These are phyloP conservation scores for Hyles vespertilio DNA, from an alignment of 1,140 invertebrate genomes.

Conservation along the genomic window DNA sequence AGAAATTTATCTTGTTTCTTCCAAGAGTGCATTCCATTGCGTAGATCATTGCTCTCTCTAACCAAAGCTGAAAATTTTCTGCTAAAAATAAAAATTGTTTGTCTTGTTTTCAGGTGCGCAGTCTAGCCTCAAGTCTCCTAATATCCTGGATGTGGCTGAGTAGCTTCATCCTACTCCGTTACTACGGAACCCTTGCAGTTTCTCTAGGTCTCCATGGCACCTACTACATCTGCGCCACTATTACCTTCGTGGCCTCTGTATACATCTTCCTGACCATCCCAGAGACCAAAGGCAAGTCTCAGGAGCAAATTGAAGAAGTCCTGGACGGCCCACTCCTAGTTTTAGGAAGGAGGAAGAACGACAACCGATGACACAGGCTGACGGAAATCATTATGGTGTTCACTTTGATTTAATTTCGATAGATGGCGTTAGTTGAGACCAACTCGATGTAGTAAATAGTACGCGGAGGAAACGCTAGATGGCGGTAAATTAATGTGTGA, in stretches of 20 bases:
- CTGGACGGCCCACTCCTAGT: slow-evolving; percentile 46
- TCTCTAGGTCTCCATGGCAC: slow-evolving; percentile 56
- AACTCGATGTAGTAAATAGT: not conserved
- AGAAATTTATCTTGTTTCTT: too few species aligned
- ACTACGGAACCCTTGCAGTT: slow-evolving; percentile 53
- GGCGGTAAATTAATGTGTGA: too few species aligned
- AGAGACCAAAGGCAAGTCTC: slow-evolving; percentile 58
- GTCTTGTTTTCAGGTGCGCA: slow-evolving; percentile 41
- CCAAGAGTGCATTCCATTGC: too few species aligned
- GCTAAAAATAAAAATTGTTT: too few species aligned
- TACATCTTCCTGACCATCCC: slow-evolving; percentile 50
- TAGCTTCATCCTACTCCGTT: slow-evolving; percentile 58
- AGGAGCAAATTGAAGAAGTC: slow-evolving; percentile 47
- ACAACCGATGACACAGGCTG: slow-evolving; percentile 48
- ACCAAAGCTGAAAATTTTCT: too few species aligned
- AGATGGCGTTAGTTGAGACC: not conserved
- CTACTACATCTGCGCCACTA: slow-evolving; percentile 55
- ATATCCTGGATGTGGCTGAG: slow-evolving; percentile 69
- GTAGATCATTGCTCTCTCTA: too few species aligned
- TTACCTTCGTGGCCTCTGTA: slow-evolving; percentile 48
- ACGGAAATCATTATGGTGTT: slow-evolving; percentile 14
- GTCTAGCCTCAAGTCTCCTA: slow-evolving; percentile 59
- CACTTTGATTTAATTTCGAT: slow-evolving; percentile 7
- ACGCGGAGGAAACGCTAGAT: too few species aligned
- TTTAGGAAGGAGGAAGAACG: slow-evolving; percentile 24